Percentiles rank a stretch among this genome's conserved stretches.
Evolutionary conservation across 2,113 vertebrate species (phyloP).

Genomic region (Ibidorhyncha struthersii): DNA sequence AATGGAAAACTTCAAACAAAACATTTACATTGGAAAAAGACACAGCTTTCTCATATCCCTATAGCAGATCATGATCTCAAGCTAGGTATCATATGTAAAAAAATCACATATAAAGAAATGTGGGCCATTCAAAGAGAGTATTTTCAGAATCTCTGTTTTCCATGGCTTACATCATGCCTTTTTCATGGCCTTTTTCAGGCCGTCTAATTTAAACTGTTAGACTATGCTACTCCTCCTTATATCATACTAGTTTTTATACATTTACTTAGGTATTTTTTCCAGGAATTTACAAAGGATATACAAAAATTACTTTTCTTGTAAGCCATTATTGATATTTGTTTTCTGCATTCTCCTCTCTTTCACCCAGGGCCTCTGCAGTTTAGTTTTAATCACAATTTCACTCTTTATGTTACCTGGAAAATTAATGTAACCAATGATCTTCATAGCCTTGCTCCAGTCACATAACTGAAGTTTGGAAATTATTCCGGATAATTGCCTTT

Average conservation of each 20-base stretch:
- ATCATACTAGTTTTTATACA: neutral
- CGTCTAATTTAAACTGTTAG: neutral
- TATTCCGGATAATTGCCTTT: neutral
- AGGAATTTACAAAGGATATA: neutral
- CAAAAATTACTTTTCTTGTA: neutral
- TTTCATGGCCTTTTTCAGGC: no score
- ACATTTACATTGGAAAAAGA: neutral
- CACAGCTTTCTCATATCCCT: neutral
- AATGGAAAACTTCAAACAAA: neutral
- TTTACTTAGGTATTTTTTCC: neutral
- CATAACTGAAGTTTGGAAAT: neutral
- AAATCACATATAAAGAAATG: neutral
- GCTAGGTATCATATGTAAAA: neutral
- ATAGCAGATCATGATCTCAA: neutral
- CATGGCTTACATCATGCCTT: neutral
- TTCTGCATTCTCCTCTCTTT: neutral
- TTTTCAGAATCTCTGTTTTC: neutral
- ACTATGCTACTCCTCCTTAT: fast-evolving
- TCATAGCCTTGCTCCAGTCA: neutral
- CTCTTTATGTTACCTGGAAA: neutral
- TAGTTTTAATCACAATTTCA: neutral
- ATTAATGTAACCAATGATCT: neutral
- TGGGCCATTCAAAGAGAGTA: neutral
- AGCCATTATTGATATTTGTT: neutral
- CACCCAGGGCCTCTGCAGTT: neutral